Conservation (phyloP, 2,888 invertebrate genomes). For the Synanthedon tipuliformis region DNA sequence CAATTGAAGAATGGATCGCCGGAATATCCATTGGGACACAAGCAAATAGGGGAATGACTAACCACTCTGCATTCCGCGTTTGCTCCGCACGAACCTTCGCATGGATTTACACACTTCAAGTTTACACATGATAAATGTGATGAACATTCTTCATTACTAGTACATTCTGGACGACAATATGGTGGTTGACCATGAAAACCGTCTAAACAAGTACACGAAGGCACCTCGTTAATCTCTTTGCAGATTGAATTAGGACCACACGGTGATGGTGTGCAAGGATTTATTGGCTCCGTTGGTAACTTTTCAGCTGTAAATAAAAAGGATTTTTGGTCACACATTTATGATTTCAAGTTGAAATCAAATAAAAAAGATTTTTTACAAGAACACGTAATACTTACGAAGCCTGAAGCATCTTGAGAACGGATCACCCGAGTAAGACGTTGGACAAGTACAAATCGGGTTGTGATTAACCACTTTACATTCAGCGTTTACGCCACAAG, state of each 20-base stretch:
- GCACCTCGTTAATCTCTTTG: slow-evolving; percentile 74
- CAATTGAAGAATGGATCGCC: slow-evolving; percentile 84
- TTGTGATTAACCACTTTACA: slow-evolving; percentile 83
- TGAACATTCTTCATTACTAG: slow-evolving; percentile 80
- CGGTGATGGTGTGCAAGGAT: slow-evolving; percentile 81
- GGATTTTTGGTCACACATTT: background rate
- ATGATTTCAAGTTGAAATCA: too few relatives aligned
- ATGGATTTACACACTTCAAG: slow-evolving; percentile 82
- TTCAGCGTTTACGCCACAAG: slow-evolving; percentile 77
- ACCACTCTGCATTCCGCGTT: slow-evolving; percentile 82
- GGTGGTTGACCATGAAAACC: slow-evolving; percentile 79
- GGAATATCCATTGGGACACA: slow-evolving; percentile 75
- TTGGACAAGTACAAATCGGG: slow-evolving; percentile 78
- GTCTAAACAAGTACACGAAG: slow-evolving; percentile 80
- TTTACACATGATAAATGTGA: slow-evolving; percentile 77
- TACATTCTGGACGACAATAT: slow-evolving; percentile 83
- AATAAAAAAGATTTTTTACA: background rate
- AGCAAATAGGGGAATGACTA: slow-evolving; percentile 81
- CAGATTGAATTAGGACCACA: slow-evolving; percentile 85
- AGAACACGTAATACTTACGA: slow-evolving; percentile 43
- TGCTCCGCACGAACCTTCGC: slow-evolving; percentile 76
- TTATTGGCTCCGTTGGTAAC: slow-evolving; percentile 47
- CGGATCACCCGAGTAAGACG: slow-evolving; percentile 74
- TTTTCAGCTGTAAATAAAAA: slow-evolving; percentile 53
- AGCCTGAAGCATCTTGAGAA: slow-evolving; percentile 71